Base-by-base conservation (phyloP, 2,888 invertebrate species). In the Gandaritis pyraliata region DNA sequence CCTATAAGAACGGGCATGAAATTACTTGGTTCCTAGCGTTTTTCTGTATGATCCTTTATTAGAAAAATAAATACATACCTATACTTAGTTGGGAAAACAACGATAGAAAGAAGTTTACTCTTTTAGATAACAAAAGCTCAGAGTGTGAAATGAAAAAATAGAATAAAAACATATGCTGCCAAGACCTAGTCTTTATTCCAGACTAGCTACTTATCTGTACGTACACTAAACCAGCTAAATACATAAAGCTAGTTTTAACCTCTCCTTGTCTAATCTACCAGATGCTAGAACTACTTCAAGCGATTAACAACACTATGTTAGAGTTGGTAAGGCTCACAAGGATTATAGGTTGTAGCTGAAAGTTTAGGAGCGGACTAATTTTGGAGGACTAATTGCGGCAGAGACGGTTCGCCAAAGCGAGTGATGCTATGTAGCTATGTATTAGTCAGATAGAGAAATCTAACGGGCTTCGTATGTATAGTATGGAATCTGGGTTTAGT, bases 201-300 rank as follows among this genome's bases (percentile, higher is more conserved):
- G n/a, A 12, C 47, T 13, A 33, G 13, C n/a, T n/a, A n/a, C n/a
- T n/a, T 51, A 51, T 45, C 45, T 41, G 43, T 33, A 52, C 13
- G 13, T 29, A 30, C 6, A 15, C 18, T 54, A 38, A 52, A 49
- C 33, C 16, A 41, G 56, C 12, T 45, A 47, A 57, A 33, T 45
- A 36, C 43, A 50, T 50, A 30, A 43, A 51, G 43, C 49, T 13
- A 30, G 33, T 39, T 38, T 18, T 38, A 46, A 29, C 38, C 7
- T 58, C 36, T 52, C 58, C n/a, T 29, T 52, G 52, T 52, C 58
- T 58, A 33, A 53, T 53, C 58, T 52, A 11, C 13, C 33, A 41
- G 47, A 53, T 58, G 41, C 39, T 33, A 36, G n/a, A 41, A 38
- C 46, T 33, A 41, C 10, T 36, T 39, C 23, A 48, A 49, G 7